Base-by-base conservation (phyloP, 2,888 invertebrate species). In the Meta bourneti region DNA sequence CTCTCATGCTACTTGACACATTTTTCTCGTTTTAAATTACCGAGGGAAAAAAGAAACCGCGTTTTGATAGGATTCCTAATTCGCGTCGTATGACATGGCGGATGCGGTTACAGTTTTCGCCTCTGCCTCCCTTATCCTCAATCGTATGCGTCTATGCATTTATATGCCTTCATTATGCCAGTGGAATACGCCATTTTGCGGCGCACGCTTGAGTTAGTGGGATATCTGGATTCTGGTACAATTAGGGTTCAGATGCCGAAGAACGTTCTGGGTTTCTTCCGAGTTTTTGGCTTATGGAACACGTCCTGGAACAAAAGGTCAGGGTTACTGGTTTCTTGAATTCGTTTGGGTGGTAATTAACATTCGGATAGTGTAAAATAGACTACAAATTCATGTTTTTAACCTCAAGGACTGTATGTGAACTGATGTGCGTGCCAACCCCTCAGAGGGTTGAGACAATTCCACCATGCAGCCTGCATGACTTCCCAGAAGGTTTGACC, bases 131-230 rank as follows among this genome's bases (percentile, higher is more conserved):
- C 16, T 9, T 9, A 61, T 61, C 61, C 8, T 61, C 61, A 61
- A 61, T 61, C 13, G 61, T 11, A 9, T 16, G 61, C 61, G 61
- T 16, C 84, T 84, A 84, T 84, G 84, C 84, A 84, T 84, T 84
- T 84, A 84, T 84, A 84, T 84, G 52, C 61, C 75, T 84, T 84
- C 84, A 84, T 84, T 84, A 75, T 74, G 49, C 52, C 20, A 8
- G 61, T 61, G 61, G 13, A 61, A 61, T 61, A 61, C 61, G 61
- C 61, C 61, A 61, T 61, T 61, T 61, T 61, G 61, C 13, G 61
- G 5, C 61, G 61, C 61, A 9, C 61, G 61, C 8, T 5, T 16
- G 61, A 61, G 16, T 61, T 61, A 16, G 61, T 61, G 61, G 61
- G 61, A 61, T 61, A 61, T 61, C 11, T 4, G 1, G 34, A 34